Evolutionary conservation across 2,113 vertebrate species (phyloP).

Genomic region (Sebastes schlegelii): DNA sequence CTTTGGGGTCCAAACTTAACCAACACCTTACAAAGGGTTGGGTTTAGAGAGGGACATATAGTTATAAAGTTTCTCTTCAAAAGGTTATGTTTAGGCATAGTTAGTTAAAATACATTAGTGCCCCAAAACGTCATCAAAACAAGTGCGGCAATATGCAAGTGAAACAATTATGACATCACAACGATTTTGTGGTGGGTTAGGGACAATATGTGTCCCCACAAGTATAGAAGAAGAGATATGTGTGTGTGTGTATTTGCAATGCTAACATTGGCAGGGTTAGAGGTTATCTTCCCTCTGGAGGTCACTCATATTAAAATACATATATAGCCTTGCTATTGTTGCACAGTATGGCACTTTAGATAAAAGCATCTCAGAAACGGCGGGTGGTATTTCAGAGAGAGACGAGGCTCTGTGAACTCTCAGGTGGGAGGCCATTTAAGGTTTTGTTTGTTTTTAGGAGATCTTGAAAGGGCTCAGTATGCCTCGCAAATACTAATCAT

Average conservation of each 20-base stretch:
- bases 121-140: neutral
- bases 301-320: neutral
- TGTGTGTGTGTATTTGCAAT: neutral
- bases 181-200: neutral
- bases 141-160: neutral
- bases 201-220: neutral
- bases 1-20: no score
- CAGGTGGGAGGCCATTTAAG: neutral
- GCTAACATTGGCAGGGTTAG: neutral
- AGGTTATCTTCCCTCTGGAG: neutral
- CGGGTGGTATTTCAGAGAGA: slow-evolving; percentile 1
- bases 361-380: slow-evolving; percentile 14
- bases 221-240: neutral
- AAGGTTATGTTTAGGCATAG: no score
- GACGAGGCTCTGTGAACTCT: neutral
- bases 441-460: slow-evolving; percentile 17
- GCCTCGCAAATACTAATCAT: neutral
- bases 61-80: no score
- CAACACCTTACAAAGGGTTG: neutral
- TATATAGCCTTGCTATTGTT: neutral
- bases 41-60: neutral
- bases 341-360: slow-evolving; percentile 6
- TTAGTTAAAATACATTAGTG: no score
- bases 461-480: neutral
- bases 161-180: neutral